phyloP scores from a whole-genome alignment of 2,113 vertebrate species.

The Semnornis frantzii region DNA sequence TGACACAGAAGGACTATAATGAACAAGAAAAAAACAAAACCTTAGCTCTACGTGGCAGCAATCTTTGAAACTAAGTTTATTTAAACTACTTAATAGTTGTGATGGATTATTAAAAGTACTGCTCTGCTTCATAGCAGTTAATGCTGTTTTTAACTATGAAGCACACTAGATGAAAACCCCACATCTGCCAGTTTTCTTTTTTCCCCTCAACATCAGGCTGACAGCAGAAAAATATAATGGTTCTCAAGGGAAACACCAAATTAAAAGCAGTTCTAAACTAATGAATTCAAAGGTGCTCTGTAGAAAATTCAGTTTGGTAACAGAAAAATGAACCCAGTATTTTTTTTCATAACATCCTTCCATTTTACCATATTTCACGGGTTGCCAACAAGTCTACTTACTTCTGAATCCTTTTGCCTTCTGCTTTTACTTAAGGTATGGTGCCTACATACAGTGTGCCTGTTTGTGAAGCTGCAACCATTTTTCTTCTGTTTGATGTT shows the following conservation, averaged over 20 bases:
- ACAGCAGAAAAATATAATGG: conserved; percentile 89
- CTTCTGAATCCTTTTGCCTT: conserved; percentile 50
- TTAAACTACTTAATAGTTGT: conserved; percentile 74
- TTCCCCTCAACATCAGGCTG: conserved; percentile 81
- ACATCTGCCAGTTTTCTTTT: conserved; percentile 84
- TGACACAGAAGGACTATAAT: conserved; percentile 48
- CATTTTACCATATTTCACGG: conserved; percentile 66
- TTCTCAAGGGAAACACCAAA: conserved; percentile 88
- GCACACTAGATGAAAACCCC: conserved; percentile 77
- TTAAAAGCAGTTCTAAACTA: conserved; percentile 89
- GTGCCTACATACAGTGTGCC: background rate
- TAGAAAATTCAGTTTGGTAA: conserved; percentile 76
- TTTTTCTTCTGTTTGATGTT: background rate
- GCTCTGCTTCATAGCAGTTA: conserved; percentile 69
- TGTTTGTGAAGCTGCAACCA: background rate
- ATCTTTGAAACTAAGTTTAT: conserved; percentile 75
- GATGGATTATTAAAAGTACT: conserved; percentile 68
- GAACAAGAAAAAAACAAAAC: conserved; percentile 43
- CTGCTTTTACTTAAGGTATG: background rate
- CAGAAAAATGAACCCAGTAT: conserved; percentile 70
- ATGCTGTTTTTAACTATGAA: conserved; percentile 75
- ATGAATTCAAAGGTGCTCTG: conserved; percentile 88
- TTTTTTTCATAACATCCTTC: conserved; percentile 64
- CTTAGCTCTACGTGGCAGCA: conserved; percentile 32
- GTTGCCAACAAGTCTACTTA: conserved; percentile 33